These are phyloP conservation scores for Choreutis nemorana DNA, from an alignment of 2,888 invertebrate genomes.

Conservation along the genomic window DNA sequence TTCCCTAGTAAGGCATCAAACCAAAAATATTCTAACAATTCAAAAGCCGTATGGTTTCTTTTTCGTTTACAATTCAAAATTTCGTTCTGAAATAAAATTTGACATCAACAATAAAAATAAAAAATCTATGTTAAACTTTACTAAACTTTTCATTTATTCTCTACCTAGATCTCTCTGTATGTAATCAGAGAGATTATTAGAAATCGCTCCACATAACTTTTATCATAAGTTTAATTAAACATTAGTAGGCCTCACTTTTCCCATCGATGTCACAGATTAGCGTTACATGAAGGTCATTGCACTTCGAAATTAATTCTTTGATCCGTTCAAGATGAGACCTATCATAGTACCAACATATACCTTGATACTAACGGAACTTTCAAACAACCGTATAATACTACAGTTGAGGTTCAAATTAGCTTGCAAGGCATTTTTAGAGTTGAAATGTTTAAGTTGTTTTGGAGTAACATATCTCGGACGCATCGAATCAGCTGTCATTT, in stretches of 20 bases:
- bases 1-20: too few relatives aligned
- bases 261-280: constrained; percentile 38
- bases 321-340: constrained; percentile 39
- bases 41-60: too few relatives aligned
- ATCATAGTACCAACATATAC: constrained; percentile 23
- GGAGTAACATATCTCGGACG: constrained; percentile 28
- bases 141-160: too few relatives aligned
- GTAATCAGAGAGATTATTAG: too few relatives aligned
- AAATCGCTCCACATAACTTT: too few relatives aligned
- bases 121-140: too few relatives aligned
- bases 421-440: neutral
- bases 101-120: too few relatives aligned
- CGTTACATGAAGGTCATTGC: constrained; percentile 41
- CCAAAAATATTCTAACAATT: too few relatives aligned
- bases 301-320: constrained; percentile 52
- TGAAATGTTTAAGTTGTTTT: constrained; percentile 12
- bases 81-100: too few relatives aligned
- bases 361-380: constrained; percentile 7
- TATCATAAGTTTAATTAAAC: too few relatives aligned
- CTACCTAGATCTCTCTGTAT: too few relatives aligned
- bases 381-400: neutral
- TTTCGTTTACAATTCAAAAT: too few relatives aligned
- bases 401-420: constrained; percentile 12
- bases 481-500: constrained; percentile 51
- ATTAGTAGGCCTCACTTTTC: constrained; percentile 31